phyloP scores from a whole-genome alignment of 2,888 invertebrate species.

The Hirtodrosophila histrioides region DNA sequence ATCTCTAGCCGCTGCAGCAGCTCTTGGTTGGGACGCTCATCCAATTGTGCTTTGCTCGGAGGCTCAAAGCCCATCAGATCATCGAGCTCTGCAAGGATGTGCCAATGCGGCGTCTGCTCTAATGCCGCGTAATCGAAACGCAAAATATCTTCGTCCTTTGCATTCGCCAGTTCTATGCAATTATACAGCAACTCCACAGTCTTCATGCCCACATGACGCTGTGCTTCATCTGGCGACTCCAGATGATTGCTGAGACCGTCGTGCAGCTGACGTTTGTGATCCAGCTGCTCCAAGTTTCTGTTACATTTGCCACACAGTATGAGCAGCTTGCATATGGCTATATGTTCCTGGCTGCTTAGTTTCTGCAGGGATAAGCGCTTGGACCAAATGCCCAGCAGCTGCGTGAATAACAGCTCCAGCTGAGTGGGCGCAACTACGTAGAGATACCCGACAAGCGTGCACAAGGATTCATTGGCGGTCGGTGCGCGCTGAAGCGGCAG shows the following conservation, averaged over 20 bases:
- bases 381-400: conserved; percentile 88
- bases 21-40: conserved; percentile 13
- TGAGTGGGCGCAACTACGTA: conserved; percentile 80
- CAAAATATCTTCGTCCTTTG: conserved; percentile 85
- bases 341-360: conserved; percentile 88
- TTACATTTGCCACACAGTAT: conserved; percentile 86
- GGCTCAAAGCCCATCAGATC: conserved; percentile 42
- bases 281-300: conserved; percentile 43
- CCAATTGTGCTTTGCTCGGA: conserved; percentile 15
- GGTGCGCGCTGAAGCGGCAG: conserved; percentile 86
- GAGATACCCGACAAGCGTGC: conserved; percentile 88
- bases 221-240: conserved; percentile 86
- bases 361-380: conserved; percentile 87
- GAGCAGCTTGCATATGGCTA: conserved; percentile 89
- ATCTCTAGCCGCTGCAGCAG: conserved; percentile 30
- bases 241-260: conserved; percentile 89
- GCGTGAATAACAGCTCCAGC: conserved; percentile 85
- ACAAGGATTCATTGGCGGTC: conserved; percentile 85
- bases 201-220: conserved; percentile 90
- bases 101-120: conserved; percentile 85
- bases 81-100: conserved; percentile 63
- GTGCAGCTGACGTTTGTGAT: conserved; percentile 85
- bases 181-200: conserved; percentile 88
- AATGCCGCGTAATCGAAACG: conserved; percentile 88
- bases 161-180: conserved; percentile 82